Conservation (phyloP, 2,113 vertebrate genomes). For the Myotis brandtii region DNA sequence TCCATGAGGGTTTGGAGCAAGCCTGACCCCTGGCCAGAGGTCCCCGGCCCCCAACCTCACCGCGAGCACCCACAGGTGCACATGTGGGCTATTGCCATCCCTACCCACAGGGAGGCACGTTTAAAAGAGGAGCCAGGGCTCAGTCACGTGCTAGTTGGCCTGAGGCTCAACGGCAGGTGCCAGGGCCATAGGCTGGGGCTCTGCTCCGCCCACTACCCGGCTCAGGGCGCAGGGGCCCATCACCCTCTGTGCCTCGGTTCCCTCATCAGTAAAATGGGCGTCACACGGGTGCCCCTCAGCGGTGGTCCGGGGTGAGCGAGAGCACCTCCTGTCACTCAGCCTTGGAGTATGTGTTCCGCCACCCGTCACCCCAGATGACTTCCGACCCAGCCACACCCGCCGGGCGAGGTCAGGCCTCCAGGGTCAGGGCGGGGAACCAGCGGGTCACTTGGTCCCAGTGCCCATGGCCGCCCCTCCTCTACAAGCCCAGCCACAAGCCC, state of each 20-base stretch:
- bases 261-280: fast-evolving
- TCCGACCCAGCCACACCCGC: no score
- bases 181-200: neutral
- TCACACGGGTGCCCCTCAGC: fast-evolving
- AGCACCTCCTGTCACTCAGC: fast-evolving
- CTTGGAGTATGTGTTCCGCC: neutral
- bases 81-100: fast-evolving
- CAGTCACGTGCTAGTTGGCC: fast-evolving
- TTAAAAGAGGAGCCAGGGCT: fast-evolving
- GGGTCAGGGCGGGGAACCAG: fast-evolving
- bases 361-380: no score
- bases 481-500: neutral
- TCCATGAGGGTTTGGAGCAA: fast-evolving
- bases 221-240: neutral
- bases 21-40: neutral
- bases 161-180: fast-evolving
- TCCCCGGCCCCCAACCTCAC: fast-evolving
- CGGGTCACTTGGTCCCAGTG: fast-evolving
- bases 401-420: neutral
- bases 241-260: neutral
- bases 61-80: fast-evolving
- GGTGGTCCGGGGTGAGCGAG: fast-evolving
- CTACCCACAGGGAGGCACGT: fast-evolving
- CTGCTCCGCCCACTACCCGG: neutral
- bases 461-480: neutral